phyloP scores from a whole-genome alignment of 1,140 invertebrate genomes.

The Drosophila azteca region DNA sequence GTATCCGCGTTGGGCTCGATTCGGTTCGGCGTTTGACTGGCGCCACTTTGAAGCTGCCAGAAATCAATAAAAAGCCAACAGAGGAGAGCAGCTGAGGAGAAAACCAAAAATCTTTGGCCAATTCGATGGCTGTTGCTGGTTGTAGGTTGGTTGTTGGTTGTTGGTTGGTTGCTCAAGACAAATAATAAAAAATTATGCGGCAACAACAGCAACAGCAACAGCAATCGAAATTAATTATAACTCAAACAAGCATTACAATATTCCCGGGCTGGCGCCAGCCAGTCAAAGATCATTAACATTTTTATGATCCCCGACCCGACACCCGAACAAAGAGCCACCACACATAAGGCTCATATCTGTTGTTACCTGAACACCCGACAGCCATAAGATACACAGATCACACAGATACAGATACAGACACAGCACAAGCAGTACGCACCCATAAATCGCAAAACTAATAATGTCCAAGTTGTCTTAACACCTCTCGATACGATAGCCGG shows the following conservation, averaged over 20 bases:
- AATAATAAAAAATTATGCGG: conserved; percentile 78
- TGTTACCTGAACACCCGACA: conserved; percentile 57
- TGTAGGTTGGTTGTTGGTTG: conserved; percentile 37
- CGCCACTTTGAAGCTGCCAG: conserved; percentile 75
- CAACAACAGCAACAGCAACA: conserved; percentile 12
- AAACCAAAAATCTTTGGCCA: conserved; percentile 48
- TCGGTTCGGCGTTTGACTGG: conserved; percentile 58
- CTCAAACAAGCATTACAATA: conserved; percentile 81
- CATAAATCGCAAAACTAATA: conserved; percentile 76
- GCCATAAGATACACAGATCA: conserved; percentile 1
- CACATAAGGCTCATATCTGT: conserved; percentile 65
- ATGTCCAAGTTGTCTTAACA: conserved; percentile 77
- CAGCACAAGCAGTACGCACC: conserved; percentile 23
- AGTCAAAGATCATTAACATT: conserved; percentile 79
- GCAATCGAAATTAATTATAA: conserved; percentile 79
- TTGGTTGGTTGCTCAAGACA: conserved; percentile 52
- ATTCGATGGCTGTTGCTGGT: conserved; percentile 9
- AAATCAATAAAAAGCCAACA: conserved; percentile 34
- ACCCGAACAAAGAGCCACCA: conserved; percentile 76
- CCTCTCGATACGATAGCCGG: conserved; percentile 26
- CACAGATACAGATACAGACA: conserved; percentile 4
- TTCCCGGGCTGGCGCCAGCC: conserved; percentile 72
- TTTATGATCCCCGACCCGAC: conserved; percentile 75
- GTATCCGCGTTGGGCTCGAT: conserved; percentile 60
- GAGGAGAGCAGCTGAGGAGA: conserved; percentile 22